These are phyloP conservation scores for Euspilapteryx auroguttella DNA, from an alignment of 2,888 invertebrate genomes.

Conservation along the genomic window DNA sequence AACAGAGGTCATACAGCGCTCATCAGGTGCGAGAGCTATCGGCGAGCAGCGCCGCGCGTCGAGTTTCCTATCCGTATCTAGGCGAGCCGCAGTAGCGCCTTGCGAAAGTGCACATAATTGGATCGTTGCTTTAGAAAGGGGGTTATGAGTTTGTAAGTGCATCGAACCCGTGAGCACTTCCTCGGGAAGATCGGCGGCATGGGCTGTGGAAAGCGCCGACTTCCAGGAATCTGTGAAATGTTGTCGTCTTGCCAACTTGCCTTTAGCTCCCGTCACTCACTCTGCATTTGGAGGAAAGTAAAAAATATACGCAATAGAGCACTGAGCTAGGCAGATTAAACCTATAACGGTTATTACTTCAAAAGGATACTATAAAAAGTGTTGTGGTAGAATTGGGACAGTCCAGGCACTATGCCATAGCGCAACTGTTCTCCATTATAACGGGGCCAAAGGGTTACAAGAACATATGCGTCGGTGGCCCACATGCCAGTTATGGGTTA, in stretches of 20 bases:
- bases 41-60: too few relatives aligned
- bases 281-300: too few relatives aligned
- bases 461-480: slow-evolving; percentile 35
- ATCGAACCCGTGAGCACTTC: slow-evolving; percentile 55
- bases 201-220: slow-evolving; percentile 41
- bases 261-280: slow-evolving; percentile 11
- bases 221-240: slow-evolving; percentile 40
- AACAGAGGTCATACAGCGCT: too few relatives aligned
- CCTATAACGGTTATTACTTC: too few relatives aligned
- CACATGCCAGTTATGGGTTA: slow-evolving; percentile 53
- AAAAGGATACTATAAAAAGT: too few relatives aligned
- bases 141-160: slow-evolving; percentile 62
- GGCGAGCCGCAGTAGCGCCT: slow-evolving; percentile 59
- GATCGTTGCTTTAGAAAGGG: slow-evolving; percentile 61
- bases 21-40: too few relatives aligned
- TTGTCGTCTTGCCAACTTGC: slow-evolving; percentile 5
- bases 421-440: slow-evolving; percentile 46
- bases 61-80: too few relatives aligned
- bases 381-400: too few relatives aligned
- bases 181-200: slow-evolving; percentile 48
- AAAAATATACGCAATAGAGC: too few relatives aligned
- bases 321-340: too few relatives aligned
- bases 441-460: slow-evolving; percentile 58
- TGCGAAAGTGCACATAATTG: slow-evolving; percentile 63
- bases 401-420: slow-evolving; percentile 35